Evolutionary conservation across 2,797 vertebrate genomes (phyloP), one percentile per base, ranked within the genome.

Genomic region (Gorsachius magnificus): DNA sequence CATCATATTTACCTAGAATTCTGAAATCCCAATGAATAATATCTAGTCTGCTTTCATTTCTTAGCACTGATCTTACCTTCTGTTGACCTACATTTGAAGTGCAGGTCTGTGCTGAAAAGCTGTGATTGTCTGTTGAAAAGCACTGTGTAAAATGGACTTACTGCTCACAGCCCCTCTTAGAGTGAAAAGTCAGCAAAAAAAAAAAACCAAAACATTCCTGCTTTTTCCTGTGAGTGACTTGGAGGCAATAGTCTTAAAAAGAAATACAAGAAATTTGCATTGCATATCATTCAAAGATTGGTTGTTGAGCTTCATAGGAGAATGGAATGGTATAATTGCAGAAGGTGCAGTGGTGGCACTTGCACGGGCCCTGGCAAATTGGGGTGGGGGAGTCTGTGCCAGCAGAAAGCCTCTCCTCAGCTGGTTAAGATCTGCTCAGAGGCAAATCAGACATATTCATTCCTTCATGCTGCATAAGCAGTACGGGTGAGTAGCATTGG

Each of bases 281-380:
- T 2, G 0, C 0, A 0, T 48, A 4, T 46, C 2, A 0, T 45
- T 68, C 26, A 17, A 38, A 53, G 51, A 46, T 14, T 80, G 31
- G 16, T 60, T 48, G 25, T 38, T 87, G 63, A 70, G 8, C 9
- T 74, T 74, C 31, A n/a, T 25, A 31, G n/a, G 63, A 65, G 64
- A 25, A 54, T 4, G 4, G 16, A 71, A 46, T 20, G 14, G 16
- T 29, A 1, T 68, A 38, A 53, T 43, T 79, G 50, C 18, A 57
- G 36, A 19, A 66, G 24, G 22, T 22, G 28, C 8, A 45, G 54
- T 51, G 45, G 38, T 35, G 38, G 19, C 28, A 43, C 25, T 56
- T 48, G 69, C 28, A 19, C 0, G 5, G 38, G 38, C 35, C 20
- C 20, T 60, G 74, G 38, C 4, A 36, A 69, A 83, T 33, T 10